A percentile compares a stretch with the other conserved stretches of the same genome.
Conservation (phyloP, 2,888 invertebrate species). For the Plusia festucae region DNA sequence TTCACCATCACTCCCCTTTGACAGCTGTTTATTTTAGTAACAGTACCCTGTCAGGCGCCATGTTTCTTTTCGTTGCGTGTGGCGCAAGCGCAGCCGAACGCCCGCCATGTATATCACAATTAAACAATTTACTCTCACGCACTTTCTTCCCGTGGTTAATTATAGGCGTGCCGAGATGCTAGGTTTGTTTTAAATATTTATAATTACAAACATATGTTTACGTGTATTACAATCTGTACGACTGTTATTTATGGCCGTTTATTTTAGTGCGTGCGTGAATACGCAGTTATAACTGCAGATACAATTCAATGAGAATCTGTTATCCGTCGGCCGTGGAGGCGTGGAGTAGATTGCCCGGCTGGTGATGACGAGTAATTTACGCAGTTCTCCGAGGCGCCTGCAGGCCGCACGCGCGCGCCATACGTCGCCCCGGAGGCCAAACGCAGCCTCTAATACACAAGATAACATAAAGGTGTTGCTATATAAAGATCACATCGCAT, state of each 20-base stretch:
- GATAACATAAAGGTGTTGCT: conserved; percentile 50
- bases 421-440: conserved; percentile 33
- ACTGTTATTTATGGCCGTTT: conserved; percentile 28
- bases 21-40: conserved; percentile 74
- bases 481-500: conserved; percentile 47
- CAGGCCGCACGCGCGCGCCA: conserved; percentile 47
- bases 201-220: conserved; percentile 64
- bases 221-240: conserved; percentile 45
- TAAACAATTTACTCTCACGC: conserved; percentile 84
- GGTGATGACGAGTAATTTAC: conserved; percentile 67
- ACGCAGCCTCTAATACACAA: conserved; percentile 33
- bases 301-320: conserved; percentile 68
- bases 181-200: conserved; percentile 73
- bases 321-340: conserved; percentile 52
- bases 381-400: conserved; percentile 49
- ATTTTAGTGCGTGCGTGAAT: conserved; percentile 16
- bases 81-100: conserved; percentile 67
- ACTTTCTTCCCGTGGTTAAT: conserved; percentile 78
- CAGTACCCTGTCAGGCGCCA: conserved; percentile 54
- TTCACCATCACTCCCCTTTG: conserved; percentile 61
- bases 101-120: conserved; percentile 75
- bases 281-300: conserved; percentile 27
- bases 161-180: conserved; percentile 67
- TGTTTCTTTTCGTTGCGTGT: conserved; percentile 68
- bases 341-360: conserved; percentile 53